Evolutionary conservation across 1,140 invertebrate genomes (phyloP).

Genomic region (Belonocnema kinseyi): DNA sequence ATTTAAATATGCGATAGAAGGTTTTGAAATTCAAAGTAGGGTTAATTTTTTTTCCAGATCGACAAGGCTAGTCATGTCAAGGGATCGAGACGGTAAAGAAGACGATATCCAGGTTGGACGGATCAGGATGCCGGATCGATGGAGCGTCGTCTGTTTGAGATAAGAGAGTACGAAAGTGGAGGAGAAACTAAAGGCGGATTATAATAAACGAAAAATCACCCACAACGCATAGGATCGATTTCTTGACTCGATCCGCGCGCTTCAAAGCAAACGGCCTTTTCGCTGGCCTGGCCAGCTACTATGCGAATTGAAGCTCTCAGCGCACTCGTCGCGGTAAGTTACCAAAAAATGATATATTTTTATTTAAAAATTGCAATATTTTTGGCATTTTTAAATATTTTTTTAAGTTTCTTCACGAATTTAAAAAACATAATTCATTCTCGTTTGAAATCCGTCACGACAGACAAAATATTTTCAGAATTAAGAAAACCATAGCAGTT

Average conservation of each 20-base stretch:
- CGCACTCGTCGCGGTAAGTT: constrained; percentile 73
- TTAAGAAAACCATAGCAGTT: too few relatives aligned
- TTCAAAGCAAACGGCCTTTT: constrained; percentile 68
- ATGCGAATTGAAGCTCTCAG: constrained; percentile 76
- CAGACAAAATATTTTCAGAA: too few relatives aligned
- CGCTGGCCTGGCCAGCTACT: constrained; percentile 76
- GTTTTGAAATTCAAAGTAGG: not conserved
- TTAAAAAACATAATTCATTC: too few relatives aligned
- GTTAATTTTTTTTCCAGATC: not conserved
- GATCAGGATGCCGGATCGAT: constrained; percentile 22
- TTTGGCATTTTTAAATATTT: too few relatives aligned
- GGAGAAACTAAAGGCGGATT: constrained; percentile 34
- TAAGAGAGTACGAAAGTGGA: constrained; percentile 37
- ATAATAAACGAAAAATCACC: constrained; percentile 41
- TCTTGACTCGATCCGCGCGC: constrained; percentile 62
- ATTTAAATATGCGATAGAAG: constrained; percentile 28
- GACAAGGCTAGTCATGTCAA: constrained; percentile 57
- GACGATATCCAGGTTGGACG: constrained; percentile 58
- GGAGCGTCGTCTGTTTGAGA: constrained; percentile 36
- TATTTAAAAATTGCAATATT: not conserved
- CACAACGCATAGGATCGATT: constrained; percentile 61
- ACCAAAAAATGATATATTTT: constrained; percentile 2
- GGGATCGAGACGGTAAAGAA: constrained; percentile 53
- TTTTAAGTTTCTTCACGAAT: too few relatives aligned
- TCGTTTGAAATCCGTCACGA: too few relatives aligned